These are phyloP conservation scores for Myrmophylax atrothorax DNA, from an alignment of 2,113 vertebrate genomes.

Conservation along the genomic window DNA sequence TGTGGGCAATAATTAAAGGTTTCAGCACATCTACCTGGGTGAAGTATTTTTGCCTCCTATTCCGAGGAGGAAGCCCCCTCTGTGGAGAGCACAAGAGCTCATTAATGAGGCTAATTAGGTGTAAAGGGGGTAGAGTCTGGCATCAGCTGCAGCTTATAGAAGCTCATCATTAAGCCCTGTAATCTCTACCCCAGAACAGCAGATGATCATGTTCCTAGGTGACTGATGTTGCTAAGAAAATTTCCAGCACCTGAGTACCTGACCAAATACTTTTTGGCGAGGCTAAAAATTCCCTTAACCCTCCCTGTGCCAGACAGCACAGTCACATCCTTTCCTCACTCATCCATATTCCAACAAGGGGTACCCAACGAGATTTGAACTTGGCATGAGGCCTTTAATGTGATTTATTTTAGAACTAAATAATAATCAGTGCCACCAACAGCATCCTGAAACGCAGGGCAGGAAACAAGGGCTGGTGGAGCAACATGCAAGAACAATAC, in stretches of 20 bases:
- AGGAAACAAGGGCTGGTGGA: background rate
- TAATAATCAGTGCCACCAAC: background rate
- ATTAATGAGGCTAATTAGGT: constrained; percentile 98
- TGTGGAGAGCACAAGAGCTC: constrained; percentile 86
- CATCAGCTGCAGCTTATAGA: constrained; percentile 91
- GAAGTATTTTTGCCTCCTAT: constrained; percentile 86
- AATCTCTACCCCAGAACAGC: constrained; percentile 88
- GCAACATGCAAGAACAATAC: background rate
- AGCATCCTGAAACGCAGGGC: background rate
- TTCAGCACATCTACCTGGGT: constrained; percentile 84
- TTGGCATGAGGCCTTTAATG: background rate
- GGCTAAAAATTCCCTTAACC: constrained; percentile 68
- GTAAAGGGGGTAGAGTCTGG: constrained; percentile 90
- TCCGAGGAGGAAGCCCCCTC: constrained; percentile 84
- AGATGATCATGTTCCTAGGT: constrained; percentile 86
- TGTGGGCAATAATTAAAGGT: constrained; percentile 84
- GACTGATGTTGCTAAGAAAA: constrained; percentile 69
- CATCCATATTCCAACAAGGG: background rate
- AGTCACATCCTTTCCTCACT: background rate
- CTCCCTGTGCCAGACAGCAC: background rate
- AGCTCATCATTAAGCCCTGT: constrained; percentile 93
- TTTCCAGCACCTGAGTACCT: constrained; percentile 81
- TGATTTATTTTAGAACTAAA: background rate
- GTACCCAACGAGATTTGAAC: background rate
- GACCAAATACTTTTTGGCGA: constrained; percentile 69